Evolutionary conservation across 1,140 invertebrate genomes (phyloP).

Genomic region (Drosophila chauvacae): DNA sequence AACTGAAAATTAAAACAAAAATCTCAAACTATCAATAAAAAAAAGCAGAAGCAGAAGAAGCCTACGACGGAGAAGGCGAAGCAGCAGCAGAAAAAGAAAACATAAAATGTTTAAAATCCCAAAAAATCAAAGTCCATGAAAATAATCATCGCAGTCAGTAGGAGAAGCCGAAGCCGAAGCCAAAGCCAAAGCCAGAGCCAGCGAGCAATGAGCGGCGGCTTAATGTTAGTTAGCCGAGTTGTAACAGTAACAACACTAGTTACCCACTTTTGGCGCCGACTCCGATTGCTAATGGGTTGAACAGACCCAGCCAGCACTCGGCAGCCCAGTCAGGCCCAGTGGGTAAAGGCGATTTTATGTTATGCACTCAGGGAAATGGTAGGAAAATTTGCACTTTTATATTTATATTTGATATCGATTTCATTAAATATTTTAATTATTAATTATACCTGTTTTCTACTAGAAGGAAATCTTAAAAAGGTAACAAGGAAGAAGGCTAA

Average conservation of each 20-base stretch:
- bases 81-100: slow-evolving; percentile 61
- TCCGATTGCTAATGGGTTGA: slow-evolving; percentile 49
- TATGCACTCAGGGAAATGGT: slow-evolving; percentile 14
- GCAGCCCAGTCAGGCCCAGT: slow-evolving; percentile 11
- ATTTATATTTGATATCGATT: too few species aligned
- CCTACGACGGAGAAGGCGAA: slow-evolving; percentile 36
- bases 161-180: neutral
- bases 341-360: slow-evolving; percentile 55
- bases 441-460: too few species aligned
- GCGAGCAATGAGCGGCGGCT: slow-evolving; percentile 43
- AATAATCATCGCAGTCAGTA: slow-evolving; percentile 73
- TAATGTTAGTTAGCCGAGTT: slow-evolving; percentile 58
- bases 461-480: too few species aligned
- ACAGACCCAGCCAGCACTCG: slow-evolving; percentile 44
- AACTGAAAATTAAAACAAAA: slow-evolving; percentile 83
- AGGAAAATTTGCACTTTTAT: neutral
- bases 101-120: slow-evolving; percentile 81
- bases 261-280: slow-evolving; percentile 81
- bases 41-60: slow-evolving; percentile 33
- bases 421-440: too few species aligned
- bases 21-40: slow-evolving; percentile 78
- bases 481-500: too few species aligned
- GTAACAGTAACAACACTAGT: slow-evolving; percentile 61
- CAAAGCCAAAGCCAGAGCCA: slow-evolving; percentile 24
- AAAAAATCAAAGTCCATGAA: slow-evolving; percentile 85